Percentiles rank a stretch among this genome's conserved stretches.
phyloP scores from a whole-genome alignment of 92 coral and sea anemone species.

The Epizoanthus illoricatus region DNA sequence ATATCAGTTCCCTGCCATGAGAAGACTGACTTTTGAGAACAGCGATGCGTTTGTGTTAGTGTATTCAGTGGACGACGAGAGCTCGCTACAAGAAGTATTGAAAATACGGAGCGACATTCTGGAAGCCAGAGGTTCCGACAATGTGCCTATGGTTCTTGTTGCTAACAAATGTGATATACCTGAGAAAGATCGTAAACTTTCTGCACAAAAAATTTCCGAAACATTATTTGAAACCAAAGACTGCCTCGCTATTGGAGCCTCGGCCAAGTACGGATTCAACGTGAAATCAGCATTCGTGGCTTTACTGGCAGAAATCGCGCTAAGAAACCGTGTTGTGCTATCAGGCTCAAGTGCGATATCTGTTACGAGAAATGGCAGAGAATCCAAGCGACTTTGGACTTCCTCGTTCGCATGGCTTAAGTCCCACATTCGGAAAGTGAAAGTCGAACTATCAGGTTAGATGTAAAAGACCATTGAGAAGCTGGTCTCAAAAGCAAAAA shows the following conservation, averaged over 20 bases:
- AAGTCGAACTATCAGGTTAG: neutral
- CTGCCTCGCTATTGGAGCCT: constrained; percentile 67
- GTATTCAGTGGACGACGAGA: constrained; percentile 71
- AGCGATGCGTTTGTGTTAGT: constrained; percentile 89
- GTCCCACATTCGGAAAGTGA: constrained; percentile 20
- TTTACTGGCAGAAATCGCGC: constrained; percentile 75
- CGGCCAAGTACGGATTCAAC: constrained; percentile 74
- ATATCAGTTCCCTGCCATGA: constrained; percentile 97
- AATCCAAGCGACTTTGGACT: too few species aligned
- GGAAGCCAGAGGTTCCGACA: constrained; percentile 72
- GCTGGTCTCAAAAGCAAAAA: too few species aligned
- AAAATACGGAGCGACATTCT: constrained; percentile 71
- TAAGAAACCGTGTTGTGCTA: constrained; percentile 41
- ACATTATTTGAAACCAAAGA: constrained; percentile 35
- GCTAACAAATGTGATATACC: constrained; percentile 94
- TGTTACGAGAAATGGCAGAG: too few species aligned
- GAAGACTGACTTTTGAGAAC: constrained; percentile 76
- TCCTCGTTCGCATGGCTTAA: constrained; percentile 12
- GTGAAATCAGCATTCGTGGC: constrained; percentile 73
- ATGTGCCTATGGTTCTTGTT: constrained; percentile 81
- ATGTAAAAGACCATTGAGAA: too few species aligned
- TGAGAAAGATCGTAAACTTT: constrained; percentile 45
- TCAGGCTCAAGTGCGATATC: neutral
- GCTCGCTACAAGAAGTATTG: constrained; percentile 76
- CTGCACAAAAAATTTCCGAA: constrained; percentile 42